Percentiles rank a stretch among this genome's conserved stretches.
Evolutionary conservation across 2,797 vertebrate genomes (phyloP).

Genomic region (Macropus fuliginosus): DNA sequence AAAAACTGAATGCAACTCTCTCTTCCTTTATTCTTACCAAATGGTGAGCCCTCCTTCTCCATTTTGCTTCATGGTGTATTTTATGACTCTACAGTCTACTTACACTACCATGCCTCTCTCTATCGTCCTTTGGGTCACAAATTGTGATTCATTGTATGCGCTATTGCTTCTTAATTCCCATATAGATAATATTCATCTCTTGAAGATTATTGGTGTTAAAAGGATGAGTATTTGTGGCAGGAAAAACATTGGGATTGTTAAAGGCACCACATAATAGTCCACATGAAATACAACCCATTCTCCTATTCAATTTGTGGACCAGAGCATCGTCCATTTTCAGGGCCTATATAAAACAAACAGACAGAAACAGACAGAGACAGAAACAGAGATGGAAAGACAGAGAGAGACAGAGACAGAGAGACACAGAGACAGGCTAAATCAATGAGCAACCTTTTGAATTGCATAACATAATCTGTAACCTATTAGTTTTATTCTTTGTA

Average conservation of each 20-base stretch:
- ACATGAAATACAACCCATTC: not conserved
- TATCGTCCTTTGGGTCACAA: not conserved
- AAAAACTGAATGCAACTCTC: not conserved
- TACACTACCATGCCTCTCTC: not conserved
- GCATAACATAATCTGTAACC: not conserved
- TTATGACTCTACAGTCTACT: not conserved
- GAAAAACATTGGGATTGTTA: not conserved
- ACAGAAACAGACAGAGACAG: too few relatives aligned
- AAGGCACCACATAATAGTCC: not conserved
- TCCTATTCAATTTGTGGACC: not conserved
- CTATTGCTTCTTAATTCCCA: not conserved
- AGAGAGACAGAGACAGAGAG: too few relatives aligned
- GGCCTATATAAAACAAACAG: too few relatives aligned
- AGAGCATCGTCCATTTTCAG: not conserved
- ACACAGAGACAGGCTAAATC: not conserved
- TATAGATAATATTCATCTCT: not conserved
- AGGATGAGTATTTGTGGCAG: not conserved
- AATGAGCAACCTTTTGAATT: not conserved
- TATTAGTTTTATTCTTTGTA: not conserved
- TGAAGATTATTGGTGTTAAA: not conserved
- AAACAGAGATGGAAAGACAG: not conserved
- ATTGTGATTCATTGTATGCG: not conserved
- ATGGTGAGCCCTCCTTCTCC: not conserved
- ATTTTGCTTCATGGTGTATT: not conserved
- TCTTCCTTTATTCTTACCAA: not conserved